Percentiles rank a stretch among this genome's conserved stretches.
These are phyloP conservation scores for Sebastes kiyomatsui DNA, from an alignment of 2,797 vertebrate genomes.

Conservation along the genomic window DNA sequence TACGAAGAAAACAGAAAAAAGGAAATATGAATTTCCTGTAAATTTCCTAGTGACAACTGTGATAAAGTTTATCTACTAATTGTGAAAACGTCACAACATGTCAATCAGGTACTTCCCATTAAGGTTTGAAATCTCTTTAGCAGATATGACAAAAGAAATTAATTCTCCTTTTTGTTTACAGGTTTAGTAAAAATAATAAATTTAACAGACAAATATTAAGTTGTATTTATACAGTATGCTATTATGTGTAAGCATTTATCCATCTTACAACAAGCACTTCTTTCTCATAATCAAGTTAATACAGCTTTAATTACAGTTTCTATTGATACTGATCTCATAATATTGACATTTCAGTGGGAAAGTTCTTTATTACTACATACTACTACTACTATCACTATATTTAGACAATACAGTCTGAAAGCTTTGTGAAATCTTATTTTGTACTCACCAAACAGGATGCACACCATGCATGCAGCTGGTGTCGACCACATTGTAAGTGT, in stretches of 20 bases:
- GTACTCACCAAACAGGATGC: conserved; percentile 71
- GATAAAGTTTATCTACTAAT: neutral
- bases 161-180: neutral
- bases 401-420: neutral
- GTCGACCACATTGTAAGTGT: conserved; percentile 58
- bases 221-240: neutral
- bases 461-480: conserved; percentile 22
- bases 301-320: neutral
- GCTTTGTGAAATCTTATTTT: neutral
- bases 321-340: neutral
- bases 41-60: neutral
- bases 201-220: neutral
- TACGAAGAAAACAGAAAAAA: neutral
- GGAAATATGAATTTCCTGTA: neutral
- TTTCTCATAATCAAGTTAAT: neutral
- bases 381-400: neutral
- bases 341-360: neutral
- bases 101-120: neutral
- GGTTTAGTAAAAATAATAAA: neutral
- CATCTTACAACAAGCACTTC: neutral
- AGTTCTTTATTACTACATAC: neutral
- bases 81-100: neutral
- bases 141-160: neutral
- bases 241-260: neutral
- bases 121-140: neutral